Percentiles rank a stretch among this genome's conserved stretches.
Evolutionary conservation across 2,888 invertebrate species (phyloP).

Genomic region (Bruchidius siliquastri): DNA sequence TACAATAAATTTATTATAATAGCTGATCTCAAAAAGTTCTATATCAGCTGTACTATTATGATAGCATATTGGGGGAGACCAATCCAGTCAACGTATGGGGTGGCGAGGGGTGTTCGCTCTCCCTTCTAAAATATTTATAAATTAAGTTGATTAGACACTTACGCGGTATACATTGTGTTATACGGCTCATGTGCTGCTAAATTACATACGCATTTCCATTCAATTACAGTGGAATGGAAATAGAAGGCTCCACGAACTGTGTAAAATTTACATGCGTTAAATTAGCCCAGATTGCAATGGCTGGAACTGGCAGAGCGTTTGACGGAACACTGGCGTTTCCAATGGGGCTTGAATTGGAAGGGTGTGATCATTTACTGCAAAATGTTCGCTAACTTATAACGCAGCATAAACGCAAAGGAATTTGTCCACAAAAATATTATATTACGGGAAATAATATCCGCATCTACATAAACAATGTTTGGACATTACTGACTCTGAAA

Average conservation of each 20-base stretch:
- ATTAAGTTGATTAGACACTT: slow-evolving; percentile 39
- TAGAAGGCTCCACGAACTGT: neutral
- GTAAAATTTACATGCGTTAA: neutral
- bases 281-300: neutral
- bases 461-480: too few relatives aligned
- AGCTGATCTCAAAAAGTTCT: too few relatives aligned
- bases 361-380: too few relatives aligned
- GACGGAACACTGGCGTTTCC: neutral
- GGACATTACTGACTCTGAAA: too few relatives aligned
- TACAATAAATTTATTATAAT: too few relatives aligned
- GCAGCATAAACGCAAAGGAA: too few relatives aligned
- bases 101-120: slow-evolving; percentile 23
- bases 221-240: neutral
- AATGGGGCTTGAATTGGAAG: neutral
- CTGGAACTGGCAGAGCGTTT: neutral
- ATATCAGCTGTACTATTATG: neutral
- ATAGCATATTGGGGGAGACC: slow-evolving; percentile 32
- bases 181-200: neutral
- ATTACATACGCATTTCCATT: neutral
- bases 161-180: slow-evolving; percentile 11
- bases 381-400: too few relatives aligned
- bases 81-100: slow-evolving; percentile 27
- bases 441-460: too few relatives aligned
- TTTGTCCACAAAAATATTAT: too few relatives aligned
- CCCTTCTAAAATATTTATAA: slow-evolving; percentile 41